These are phyloP conservation scores for Poecilia latipinna DNA, from an alignment of 2,113 vertebrate species.

Conservation along the genomic window DNA sequence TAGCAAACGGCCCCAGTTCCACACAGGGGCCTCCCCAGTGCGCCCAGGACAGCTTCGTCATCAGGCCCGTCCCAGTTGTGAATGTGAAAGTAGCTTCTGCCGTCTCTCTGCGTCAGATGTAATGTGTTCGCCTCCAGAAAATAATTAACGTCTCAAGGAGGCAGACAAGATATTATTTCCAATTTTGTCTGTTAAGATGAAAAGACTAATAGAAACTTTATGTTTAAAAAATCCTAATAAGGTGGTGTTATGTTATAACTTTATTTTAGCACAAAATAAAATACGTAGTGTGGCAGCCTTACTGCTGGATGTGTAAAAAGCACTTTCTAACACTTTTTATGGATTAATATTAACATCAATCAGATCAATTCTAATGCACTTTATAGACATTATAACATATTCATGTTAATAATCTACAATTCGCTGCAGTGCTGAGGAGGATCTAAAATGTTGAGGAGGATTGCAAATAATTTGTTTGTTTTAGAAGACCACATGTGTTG, in stretches of 20 bases:
- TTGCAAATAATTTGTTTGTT: not conserved
- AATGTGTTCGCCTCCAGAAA: not conserved
- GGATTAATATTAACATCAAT: not conserved
- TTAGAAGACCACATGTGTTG: not conserved
- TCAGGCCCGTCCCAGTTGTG: constrained; percentile 1
- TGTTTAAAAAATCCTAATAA: not conserved
- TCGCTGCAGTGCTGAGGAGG: not conserved
- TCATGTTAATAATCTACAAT: not conserved
- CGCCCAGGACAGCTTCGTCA: not conserved
- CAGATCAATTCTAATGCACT: not conserved
- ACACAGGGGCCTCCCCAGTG: not conserved
- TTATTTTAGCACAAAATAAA: not conserved
- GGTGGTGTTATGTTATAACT: not conserved
- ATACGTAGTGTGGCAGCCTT: not conserved
- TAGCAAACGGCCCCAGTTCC: not conserved
- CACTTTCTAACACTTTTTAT: not conserved
- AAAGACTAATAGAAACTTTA: not conserved
- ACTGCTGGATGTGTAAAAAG: not conserved
- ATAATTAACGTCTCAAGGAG: not conserved
- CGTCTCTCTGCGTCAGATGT: not conserved
- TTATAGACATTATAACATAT: not conserved
- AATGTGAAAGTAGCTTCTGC: not conserved
- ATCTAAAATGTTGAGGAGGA: not conserved
- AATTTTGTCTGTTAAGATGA: not conserved
- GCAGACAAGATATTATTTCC: not conserved